Percentiles rank a stretch among this genome's conserved stretches.
Evolutionary conservation across 2,113 vertebrate genomes (phyloP).

Genomic region (Malurus cyaneus): DNA sequence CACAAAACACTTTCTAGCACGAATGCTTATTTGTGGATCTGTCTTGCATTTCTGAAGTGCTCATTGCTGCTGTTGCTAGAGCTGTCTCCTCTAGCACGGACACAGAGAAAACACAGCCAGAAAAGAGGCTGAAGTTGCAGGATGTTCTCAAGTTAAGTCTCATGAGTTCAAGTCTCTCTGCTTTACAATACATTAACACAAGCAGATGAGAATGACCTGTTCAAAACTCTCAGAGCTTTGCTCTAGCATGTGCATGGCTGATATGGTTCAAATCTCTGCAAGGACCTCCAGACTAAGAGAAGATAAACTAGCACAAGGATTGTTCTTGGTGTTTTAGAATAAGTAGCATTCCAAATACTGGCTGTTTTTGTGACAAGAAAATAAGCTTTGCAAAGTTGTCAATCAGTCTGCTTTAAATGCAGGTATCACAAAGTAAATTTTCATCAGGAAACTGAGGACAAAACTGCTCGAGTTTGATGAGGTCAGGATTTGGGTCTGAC

Average conservation of each 20-base stretch:
- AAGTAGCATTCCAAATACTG: background rate
- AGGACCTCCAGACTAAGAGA: background rate
- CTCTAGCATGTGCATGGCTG: background rate
- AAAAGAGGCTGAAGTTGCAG: background rate
- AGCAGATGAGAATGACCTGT: accelerated
- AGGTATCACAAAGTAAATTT: background rate
- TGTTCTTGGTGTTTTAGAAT: background rate
- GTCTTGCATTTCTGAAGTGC: background rate
- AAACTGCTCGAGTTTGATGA: background rate
- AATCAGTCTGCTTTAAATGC: background rate
- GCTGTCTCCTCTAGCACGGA: background rate
- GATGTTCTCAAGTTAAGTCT: background rate
- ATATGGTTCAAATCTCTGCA: background rate
- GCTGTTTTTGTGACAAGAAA: background rate
- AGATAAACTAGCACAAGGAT: background rate
- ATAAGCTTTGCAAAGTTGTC: background rate
- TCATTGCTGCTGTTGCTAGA: background rate
- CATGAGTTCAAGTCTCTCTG: background rate
- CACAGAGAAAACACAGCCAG: background rate
- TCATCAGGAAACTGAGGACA: background rate
- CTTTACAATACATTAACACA: background rate
- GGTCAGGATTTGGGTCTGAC: background rate
- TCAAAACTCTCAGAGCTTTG: background rate
- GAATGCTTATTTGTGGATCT: background rate
- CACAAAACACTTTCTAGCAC: background rate